These are phyloP conservation scores for Romanogobio albipinnatus DNA, from an alignment of 2,113 vertebrate species.

Conservation along the genomic window DNA sequence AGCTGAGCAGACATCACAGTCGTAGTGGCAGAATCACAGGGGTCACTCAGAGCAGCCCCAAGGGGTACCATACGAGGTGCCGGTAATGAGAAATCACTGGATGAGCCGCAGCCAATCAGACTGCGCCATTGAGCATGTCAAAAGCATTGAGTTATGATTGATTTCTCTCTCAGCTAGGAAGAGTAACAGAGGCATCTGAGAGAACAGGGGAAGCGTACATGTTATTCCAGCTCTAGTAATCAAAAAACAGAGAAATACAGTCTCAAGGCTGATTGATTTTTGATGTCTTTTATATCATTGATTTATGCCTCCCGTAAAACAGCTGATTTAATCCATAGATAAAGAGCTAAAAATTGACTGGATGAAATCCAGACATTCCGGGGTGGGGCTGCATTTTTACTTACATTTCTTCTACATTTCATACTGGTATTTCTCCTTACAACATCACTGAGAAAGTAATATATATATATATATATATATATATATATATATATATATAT, in stretches of 20 bases:
- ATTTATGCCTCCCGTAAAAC: slow-evolving; percentile 24
- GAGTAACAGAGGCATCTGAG: slow-evolving; percentile 23
- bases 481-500: no score
- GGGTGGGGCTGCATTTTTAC: not conserved
- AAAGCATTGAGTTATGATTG: slow-evolving; percentile 41
- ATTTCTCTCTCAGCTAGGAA: slow-evolving; percentile 29
- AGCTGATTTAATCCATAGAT: slow-evolving; percentile 36
- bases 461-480: no score
- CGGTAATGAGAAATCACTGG: slow-evolving; percentile 40
- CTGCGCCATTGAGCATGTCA: slow-evolving; percentile 24
- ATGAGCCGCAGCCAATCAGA: slow-evolving; percentile 47
- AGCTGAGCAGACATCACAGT: slow-evolving; percentile 18
- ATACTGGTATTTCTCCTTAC: not conserved
- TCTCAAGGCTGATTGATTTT: slow-evolving; percentile 33
- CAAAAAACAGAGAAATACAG: slow-evolving; percentile 23
- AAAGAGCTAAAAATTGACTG: slow-evolving; percentile 27
- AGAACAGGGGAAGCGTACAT: slow-evolving; percentile 7
- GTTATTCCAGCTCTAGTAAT: slow-evolving; percentile 28
- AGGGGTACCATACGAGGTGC: slow-evolving; percentile 18
- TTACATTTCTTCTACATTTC: slow-evolving; percentile 4
- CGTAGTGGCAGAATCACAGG: slow-evolving; percentile 42
- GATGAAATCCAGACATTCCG: slow-evolving; percentile 20
- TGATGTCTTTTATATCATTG: slow-evolving; percentile 29
- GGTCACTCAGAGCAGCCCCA: slow-evolving; percentile 27
- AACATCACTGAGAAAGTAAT: not conserved